These are phyloP conservation scores for Sminthurides aquaticus DNA, from an alignment of 2,888 invertebrate species.

Conservation along the genomic window DNA sequence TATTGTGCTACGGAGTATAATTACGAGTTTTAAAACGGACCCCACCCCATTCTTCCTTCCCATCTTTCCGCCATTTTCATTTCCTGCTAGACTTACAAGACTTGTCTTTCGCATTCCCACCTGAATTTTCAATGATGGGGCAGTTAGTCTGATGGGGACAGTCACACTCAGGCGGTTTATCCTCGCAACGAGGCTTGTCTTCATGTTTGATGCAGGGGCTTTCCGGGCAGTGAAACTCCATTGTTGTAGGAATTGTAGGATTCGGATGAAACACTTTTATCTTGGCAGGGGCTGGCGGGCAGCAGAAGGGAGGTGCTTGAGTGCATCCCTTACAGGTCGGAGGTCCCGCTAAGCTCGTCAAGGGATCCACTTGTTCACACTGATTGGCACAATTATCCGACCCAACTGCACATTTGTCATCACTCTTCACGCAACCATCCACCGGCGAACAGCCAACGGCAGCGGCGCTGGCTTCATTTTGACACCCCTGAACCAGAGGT, in stretches of 20 bases:
- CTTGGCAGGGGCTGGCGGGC: background rate
- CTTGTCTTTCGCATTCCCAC: too few relatives aligned
- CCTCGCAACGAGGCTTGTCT: too few relatives aligned
- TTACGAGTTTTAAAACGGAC: too few relatives aligned
- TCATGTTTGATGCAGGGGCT: background rate
- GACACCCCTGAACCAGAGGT: background rate
- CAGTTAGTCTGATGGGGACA: too few relatives aligned
- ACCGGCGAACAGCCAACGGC: too few relatives aligned
- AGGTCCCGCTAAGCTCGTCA: conserved; percentile 7
- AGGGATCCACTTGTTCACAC: background rate
- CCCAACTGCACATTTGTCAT: background rate
- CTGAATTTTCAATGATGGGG: too few relatives aligned
- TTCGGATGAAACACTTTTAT: conserved; percentile 8
- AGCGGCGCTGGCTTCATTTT: too few relatives aligned
- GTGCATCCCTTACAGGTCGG: conserved; percentile 13
- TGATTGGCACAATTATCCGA: background rate
- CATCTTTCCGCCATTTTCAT: too few relatives aligned
- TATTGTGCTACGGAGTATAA: too few relatives aligned
- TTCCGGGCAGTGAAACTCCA: conserved; percentile 14
- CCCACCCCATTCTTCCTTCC: too few relatives aligned
- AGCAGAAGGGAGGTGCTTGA: conserved; percentile 5
- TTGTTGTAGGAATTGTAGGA: conserved; percentile 9
- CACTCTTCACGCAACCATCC: background rate
- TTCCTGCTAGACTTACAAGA: too few relatives aligned
- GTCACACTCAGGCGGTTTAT: too few relatives aligned